A percentile compares a stretch with the other conserved stretches of the same genome.
Conservation (phyloP, 2,797 vertebrate species). For the Acipenser oxyrinchus region DNA sequence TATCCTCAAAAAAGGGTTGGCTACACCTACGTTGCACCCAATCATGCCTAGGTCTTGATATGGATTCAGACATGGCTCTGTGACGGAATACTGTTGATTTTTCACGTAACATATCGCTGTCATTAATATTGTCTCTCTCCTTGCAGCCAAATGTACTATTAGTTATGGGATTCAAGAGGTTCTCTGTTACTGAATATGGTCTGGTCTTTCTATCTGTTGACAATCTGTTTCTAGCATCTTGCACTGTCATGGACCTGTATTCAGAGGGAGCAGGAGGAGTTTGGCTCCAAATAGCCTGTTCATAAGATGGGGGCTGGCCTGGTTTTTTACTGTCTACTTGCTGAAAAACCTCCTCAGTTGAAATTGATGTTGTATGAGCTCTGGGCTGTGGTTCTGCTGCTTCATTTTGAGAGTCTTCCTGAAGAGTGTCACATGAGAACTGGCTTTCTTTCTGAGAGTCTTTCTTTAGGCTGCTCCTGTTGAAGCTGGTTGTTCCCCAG, state of each 20-base stretch:
- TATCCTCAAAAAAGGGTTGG: constrained; percentile 75
- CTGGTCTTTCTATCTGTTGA: constrained; percentile 43
- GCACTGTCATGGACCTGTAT: constrained; percentile 60
- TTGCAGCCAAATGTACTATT: constrained; percentile 10
- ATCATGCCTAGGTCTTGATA: constrained; percentile 44
- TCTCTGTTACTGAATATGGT: constrained; percentile 54
- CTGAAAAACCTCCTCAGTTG: constrained; percentile 71
- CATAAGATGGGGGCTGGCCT: constrained; percentile 71
- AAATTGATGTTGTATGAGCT: constrained; percentile 60
- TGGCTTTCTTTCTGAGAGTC: constrained; percentile 52
- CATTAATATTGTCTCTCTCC: constrained; percentile 20
- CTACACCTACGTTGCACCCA: constrained; percentile 58
- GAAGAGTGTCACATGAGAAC: constrained; percentile 57
- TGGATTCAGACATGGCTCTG: constrained; percentile 73
- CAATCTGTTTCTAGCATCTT: constrained; percentile 48
- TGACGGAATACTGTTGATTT: constrained; percentile 46
- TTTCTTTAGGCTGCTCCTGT: constrained; percentile 48
- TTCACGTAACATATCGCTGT: constrained; percentile 11
- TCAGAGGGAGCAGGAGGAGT: constrained; percentile 26
- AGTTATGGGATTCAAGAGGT: constrained; percentile 21
- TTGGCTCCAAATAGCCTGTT: constrained; percentile 60
- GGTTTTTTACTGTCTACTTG: constrained; percentile 62
- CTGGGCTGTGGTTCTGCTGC: constrained; percentile 33
- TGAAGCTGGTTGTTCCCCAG: constrained; percentile 42
- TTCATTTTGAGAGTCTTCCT: constrained; percentile 62